Evolutionary conservation across 1,140 invertebrate genomes (phyloP).

Genomic region (Dysdera silvatica): DNA sequence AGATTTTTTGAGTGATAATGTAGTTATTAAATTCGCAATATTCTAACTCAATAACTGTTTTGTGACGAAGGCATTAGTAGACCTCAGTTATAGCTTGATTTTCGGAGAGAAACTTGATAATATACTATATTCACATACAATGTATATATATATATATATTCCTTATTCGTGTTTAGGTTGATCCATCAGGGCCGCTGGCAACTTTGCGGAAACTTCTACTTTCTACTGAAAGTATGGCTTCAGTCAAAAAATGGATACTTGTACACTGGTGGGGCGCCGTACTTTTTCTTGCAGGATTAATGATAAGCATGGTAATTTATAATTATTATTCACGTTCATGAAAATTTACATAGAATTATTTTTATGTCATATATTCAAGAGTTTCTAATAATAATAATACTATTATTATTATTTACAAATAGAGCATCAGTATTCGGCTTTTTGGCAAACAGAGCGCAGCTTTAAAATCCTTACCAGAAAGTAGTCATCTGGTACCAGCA

Average conservation of each 20-base stretch:
- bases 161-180: no score
- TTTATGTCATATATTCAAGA: background rate
- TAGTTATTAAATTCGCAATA: no score
- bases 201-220: constrained; percentile 76
- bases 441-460: constrained; percentile 15
- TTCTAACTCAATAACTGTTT: no score
- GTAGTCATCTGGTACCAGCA: constrained; percentile 10
- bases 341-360: background rate
- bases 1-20: no score
- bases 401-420: background rate
- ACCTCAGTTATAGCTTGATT: no score
- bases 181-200: constrained; percentile 87
- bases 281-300: background rate
- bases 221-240: constrained; percentile 78
- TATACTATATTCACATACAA: no score
- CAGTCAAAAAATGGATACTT: constrained; percentile 67
- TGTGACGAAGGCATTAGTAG: no score
- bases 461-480: constrained; percentile 9
- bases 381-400: background rate
- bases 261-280: constrained; percentile 31
- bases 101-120: no score
- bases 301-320: constrained; percentile 24
- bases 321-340: background rate
- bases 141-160: no score
- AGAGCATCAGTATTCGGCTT: constrained; percentile 13